Evolutionary conservation across 1,140 invertebrate genomes (phyloP), one percentile per base, ranked within the genome.

Genomic region (Achroia grisella): DNA sequence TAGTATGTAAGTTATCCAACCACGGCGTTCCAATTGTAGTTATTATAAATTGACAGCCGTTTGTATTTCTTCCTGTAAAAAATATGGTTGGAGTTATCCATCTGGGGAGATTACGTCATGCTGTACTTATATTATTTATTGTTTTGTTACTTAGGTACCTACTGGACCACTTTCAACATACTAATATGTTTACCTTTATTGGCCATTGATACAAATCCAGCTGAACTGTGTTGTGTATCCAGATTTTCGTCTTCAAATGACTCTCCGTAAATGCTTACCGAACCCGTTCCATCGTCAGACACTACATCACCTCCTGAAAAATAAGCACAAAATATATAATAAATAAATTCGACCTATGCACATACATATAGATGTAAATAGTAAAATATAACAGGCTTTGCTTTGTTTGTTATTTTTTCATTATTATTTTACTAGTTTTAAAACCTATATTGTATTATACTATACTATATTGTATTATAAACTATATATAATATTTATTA

Each of bases 11-110:
- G 3, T 94, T 94, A 84, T 99, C 94, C 34, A 99, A 83, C 97
- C 97, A 99, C 2, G 93, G 90, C 0, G 97, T 95, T 8, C 92
- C 89, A 42, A 94, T 90, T 2, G 94, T 95, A 4, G 95, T 97
- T 68, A 99, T 96, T 78, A 99, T 98, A 82, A 99, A 99, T 77
- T 99, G 97, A 62, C 95, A 98, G 17, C 97, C 97, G 64, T 93
- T 94, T n/a, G 92, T 90, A 55, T 95, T 81, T 35, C 85, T 88
- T n/a, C 91, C 91, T 80, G 42, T 51, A 71, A 15, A 36, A 36
- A 36, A 9, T 14, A 36, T 9, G 10, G 6, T n/a, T n/a, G n/a
- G n/a, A n/a, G n/a, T n/a, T n/a, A n/a, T n/a, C n/a, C n/a, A n/a
- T n/a, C n/a, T n/a, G n/a, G n/a, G n/a, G n/a, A n/a, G n/a, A n/a